Base-by-base conservation (phyloP, 1,140 invertebrate species). In the Trichonephila inaurata region DNA sequence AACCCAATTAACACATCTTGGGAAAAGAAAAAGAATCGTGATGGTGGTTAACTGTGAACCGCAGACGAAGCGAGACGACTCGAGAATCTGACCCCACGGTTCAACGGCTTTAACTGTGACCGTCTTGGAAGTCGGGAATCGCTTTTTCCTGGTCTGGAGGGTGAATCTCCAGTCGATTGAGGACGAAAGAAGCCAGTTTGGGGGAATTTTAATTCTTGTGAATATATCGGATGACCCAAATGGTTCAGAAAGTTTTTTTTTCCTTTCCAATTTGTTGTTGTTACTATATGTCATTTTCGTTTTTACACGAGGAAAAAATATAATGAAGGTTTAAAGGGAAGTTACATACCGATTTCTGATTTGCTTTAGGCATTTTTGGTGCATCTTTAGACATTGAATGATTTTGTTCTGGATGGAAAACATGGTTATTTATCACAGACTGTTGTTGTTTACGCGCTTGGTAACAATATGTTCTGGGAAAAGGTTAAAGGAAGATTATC, bases 1-100 rank as follows among this genome's bases (percentile, higher is more conserved):
- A 77, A 77, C 69, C 69, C 28, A 77, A 77, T 77, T 77, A 77
- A 77, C 69, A 77, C 24, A 77, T 77, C 69, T 77, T 40, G 69
- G 69, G 69, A 77, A 77, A 77, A 77, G 18, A 33, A 33, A 28
- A 33, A 33, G 61, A 77, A 77, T 24, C 69, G 69, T 77, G 69
- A 77, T 77, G 28, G 69, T 77, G 28, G 69, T 77, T 77, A 77
- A 77, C 69, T 77, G 66, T 24, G 24, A 51, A 69, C 66, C 66
- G 69, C 69, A 33, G 28, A 28, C 69, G 69, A 18, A 33, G 69
- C 69, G 69, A 77, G 69, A 77, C 69, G 69, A 33, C 33, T 77
- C 33, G 24, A 28, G 69, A 77, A 77, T 77, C 69, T 77, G 69
- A 77, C 69, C 69, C 69, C 28, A 33, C 69, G 69, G 69, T 77